Conservation (phyloP, 2,888 invertebrate genomes). For the Ophion ellenae region DNA sequence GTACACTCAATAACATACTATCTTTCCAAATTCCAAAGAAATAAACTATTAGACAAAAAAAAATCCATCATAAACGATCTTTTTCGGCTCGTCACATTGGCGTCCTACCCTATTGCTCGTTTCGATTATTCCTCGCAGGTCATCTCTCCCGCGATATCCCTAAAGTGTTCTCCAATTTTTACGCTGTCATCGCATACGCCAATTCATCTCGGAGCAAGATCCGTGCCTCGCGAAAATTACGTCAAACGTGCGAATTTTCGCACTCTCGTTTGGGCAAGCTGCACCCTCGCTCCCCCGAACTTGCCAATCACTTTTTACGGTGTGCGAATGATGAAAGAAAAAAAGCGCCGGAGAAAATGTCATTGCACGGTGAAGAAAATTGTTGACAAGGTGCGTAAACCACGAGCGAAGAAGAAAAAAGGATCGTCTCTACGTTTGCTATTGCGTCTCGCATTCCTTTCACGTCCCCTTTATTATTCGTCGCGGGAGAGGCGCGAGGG, state of each 20-base stretch:
- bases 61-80: too few species aligned
- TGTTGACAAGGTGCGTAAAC: conserved; percentile 31
- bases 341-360: background rate
- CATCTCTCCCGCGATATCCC: too few species aligned
- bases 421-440: conserved; percentile 36
- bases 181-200: too few species aligned
- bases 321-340: conserved; percentile 30
- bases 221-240: too few species aligned
- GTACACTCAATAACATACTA: too few species aligned
- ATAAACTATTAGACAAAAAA: too few species aligned
- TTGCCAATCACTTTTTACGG: conserved; percentile 24
- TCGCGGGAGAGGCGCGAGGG: conserved; percentile 48
- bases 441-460: conserved; percentile 52
- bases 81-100: too few species aligned
- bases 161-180: too few species aligned
- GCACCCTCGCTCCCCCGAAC: background rate
- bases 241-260: background rate
- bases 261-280: background rate
- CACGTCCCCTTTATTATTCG: conserved; percentile 60
- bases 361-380: conserved; percentile 11
- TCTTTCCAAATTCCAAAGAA: too few species aligned
- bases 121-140: too few species aligned
- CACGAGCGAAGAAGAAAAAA: conserved; percentile 3
- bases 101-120: too few species aligned
- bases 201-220: too few species aligned